phyloP scores from a whole-genome alignment of 2,113 vertebrate species.

The Saguinus imperator region DNA sequence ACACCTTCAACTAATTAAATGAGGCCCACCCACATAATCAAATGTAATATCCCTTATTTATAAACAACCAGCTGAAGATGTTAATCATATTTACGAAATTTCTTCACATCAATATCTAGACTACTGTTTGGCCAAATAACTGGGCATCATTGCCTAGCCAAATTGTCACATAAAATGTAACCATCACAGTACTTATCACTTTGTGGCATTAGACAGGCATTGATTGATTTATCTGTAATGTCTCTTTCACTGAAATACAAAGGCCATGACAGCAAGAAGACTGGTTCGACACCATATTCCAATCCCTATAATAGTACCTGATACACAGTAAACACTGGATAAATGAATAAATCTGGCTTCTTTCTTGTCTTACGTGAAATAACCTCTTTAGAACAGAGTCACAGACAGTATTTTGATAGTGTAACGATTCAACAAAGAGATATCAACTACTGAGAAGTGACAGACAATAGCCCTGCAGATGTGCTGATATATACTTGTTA shows the following conservation, averaged over 20 bases:
- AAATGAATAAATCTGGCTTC: neutral
- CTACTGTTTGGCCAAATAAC: neutral
- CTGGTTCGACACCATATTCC: neutral
- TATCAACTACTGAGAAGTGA: neutral
- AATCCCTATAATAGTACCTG: too few species aligned
- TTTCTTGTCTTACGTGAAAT: neutral
- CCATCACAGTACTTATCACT: neutral
- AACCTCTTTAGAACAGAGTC: neutral
- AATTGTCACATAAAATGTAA: neutral
- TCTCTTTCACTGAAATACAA: neutral
- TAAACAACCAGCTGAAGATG: neutral
- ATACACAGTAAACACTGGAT: accelerated
- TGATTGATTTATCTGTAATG: neutral
- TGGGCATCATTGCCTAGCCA: neutral
- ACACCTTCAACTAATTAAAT: neutral
- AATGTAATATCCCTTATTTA: neutral
- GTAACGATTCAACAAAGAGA: neutral
- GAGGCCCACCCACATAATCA: neutral
- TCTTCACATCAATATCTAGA: neutral
- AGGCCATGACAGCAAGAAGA: neutral
- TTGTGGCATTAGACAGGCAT: neutral
- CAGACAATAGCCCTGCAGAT: neutral
- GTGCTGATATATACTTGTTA: neutral
- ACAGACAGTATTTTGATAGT: neutral
- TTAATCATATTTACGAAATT: neutral